Evolutionary conservation across 2,888 invertebrate species (phyloP).

Genomic region (Lumbricus terrestris): DNA sequence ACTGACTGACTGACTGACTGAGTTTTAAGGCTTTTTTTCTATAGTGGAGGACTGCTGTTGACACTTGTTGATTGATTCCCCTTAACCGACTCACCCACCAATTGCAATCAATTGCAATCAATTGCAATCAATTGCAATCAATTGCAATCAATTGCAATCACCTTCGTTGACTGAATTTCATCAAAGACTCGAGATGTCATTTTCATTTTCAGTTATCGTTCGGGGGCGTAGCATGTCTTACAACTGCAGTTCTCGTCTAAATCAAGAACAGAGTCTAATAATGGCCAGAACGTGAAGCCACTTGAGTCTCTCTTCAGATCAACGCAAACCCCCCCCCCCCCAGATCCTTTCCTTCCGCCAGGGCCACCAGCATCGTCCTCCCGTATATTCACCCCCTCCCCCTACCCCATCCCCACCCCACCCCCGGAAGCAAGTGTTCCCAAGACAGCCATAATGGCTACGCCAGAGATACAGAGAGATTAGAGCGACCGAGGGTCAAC

Average conservation of each 20-base stretch:
- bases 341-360: not conserved
- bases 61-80: not conserved
- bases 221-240: not conserved
- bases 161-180: not conserved
- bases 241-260: not conserved
- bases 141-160: too few species aligned
- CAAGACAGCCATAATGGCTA: not conserved
- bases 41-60: too few species aligned
- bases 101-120: too few species aligned
- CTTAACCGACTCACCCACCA: not conserved
- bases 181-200: not conserved
- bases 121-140: too few species aligned
- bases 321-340: too few species aligned
- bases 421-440: not conserved
- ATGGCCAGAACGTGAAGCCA: too few species aligned
- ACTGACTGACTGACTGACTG: too few species aligned
- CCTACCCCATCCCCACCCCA: too few species aligned
- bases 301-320: not conserved
- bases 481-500: not conserved
- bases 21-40: too few species aligned
- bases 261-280: not conserved
- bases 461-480: not conserved
- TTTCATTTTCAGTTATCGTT: too few species aligned
- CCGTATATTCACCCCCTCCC: not conserved
- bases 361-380: not conserved